Evolutionary conservation across 2,113 vertebrate genomes (phyloP), one percentile per base, ranked within the genome.

Genomic region (Pteropus alecto): DNA sequence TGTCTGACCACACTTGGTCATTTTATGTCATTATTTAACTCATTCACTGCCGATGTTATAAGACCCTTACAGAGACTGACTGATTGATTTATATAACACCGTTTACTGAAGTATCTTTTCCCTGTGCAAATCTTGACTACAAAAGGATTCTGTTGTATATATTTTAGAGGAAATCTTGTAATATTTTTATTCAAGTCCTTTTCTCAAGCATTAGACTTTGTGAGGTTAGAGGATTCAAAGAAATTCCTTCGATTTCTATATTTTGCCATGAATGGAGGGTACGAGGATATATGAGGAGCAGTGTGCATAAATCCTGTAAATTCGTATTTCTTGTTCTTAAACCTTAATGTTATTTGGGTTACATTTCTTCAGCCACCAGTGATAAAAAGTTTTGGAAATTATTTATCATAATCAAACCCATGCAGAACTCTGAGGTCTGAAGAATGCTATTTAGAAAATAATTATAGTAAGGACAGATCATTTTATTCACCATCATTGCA

Each of bases 281-380:
- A 58, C 3, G 46, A 96, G 12, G 28, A 61, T 61, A 48, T 24
- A 30, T 18, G 30, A 73, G 61, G 28, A 71, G 3, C 3, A 65
- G 30, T 16, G 35, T 35, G 5, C 7, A 9, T 33, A 14, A 79
- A 71, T 38, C 61, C 26, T 41, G 3, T 35, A 30, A 94, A 79
- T n/a, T 93, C 38, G 7, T n/a, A 16, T 74, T 88, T 90, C 60
- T 77, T 87, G n/a, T 30, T 78, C 89, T 89, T 38, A 94, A 83
- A 74, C 1, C 21, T 68, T 67, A 68, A 10, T n/a, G 19, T 86
- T 54, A 82, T 71, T 65, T 38, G 33, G 30, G 24, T 81, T 95
- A 43, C 15, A 86, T n/a, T 43, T 94, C 22, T 60, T 86, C 13
- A 83, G 33, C 18, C 73, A 33, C 41, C 61, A 61, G 56, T 51